Conservation (phyloP, 2,113 vertebrate genomes). For the Carettochelys insculpta region DNA sequence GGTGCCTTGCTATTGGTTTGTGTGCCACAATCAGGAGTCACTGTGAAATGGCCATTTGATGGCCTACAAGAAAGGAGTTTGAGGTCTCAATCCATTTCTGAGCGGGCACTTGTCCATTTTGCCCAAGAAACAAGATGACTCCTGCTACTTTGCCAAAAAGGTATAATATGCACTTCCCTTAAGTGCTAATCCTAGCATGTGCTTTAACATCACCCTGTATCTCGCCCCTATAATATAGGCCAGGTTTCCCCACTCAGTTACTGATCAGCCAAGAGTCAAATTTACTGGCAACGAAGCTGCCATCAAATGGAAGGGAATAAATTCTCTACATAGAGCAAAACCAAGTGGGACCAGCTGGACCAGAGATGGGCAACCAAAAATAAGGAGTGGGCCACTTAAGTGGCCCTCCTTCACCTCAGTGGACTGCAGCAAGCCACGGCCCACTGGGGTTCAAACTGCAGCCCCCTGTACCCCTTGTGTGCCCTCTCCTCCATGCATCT, state of each 20-base stretch:
- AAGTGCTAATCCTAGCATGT: neutral
- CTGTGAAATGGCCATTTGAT: conserved; percentile 63
- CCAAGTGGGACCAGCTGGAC: conserved; percentile 23
- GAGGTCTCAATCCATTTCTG: conserved; percentile 50
- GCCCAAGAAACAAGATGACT: conserved; percentile 2
- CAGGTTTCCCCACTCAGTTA: neutral
- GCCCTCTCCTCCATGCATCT: no score
- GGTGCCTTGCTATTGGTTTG: conserved; percentile 36
- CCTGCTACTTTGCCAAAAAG: neutral
- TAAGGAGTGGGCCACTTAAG: no score
- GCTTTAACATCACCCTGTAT: neutral
- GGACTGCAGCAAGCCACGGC: no score
- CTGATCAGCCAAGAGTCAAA: conserved; percentile 2
- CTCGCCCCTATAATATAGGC: neutral
- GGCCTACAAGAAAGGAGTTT: conserved; percentile 59
- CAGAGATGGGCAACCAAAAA: no score
- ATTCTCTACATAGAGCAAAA: conserved; percentile 28
- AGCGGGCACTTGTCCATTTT: conserved; percentile 40
- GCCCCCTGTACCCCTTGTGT: no score
- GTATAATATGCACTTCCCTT: neutral
- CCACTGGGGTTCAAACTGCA: no score
- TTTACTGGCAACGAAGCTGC: neutral
- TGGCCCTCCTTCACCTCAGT: no score
- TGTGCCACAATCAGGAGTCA: conserved; percentile 44
- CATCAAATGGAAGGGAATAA: neutral